These are phyloP conservation scores for Silurus lanzhouensis DNA, from an alignment of 2,797 vertebrate genomes.

Conservation along the genomic window DNA sequence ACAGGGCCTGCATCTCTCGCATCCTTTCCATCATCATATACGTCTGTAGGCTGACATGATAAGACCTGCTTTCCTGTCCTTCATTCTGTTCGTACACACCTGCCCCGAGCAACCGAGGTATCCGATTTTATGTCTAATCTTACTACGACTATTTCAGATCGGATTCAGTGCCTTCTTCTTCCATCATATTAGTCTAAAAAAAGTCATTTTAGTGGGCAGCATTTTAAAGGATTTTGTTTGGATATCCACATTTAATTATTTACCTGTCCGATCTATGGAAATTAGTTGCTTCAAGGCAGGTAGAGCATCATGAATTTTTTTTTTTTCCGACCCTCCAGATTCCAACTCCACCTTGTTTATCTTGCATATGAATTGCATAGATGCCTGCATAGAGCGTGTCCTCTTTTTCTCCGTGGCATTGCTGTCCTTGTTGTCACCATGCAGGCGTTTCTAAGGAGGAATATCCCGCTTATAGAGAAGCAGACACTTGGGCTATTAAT, in stretches of 20 bases:
- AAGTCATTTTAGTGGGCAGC: not conserved
- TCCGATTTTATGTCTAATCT: not conserved
- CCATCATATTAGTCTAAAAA: not conserved
- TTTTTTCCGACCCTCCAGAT: not conserved
- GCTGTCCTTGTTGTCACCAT: not conserved
- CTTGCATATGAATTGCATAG: slow-evolving; percentile 19
- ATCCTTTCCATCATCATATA: not conserved
- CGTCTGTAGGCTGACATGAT: not conserved
- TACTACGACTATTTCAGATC: not conserved
- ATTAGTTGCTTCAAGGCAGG: slow-evolving; percentile 2
- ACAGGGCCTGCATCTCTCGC: slow-evolving; percentile 16
- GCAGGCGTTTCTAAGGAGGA: not conserved
- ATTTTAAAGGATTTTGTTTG: not conserved
- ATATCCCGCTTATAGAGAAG: not conserved
- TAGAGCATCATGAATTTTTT: slow-evolving; percentile 7
- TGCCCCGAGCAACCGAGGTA: not conserved
- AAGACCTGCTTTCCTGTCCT: not conserved
- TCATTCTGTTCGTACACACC: not conserved
- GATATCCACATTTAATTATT: not conserved
- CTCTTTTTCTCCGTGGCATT: slow-evolving; percentile 1
- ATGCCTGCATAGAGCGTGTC: slow-evolving; percentile 13
- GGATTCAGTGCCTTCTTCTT: not conserved
- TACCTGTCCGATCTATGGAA: slow-evolving; percentile 2
- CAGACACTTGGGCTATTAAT: not conserved
- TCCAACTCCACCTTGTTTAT: slow-evolving; percentile 18